Evolutionary conservation across 2,888 invertebrate genomes (phyloP).

Genomic region (Pollenia amentaria): DNA sequence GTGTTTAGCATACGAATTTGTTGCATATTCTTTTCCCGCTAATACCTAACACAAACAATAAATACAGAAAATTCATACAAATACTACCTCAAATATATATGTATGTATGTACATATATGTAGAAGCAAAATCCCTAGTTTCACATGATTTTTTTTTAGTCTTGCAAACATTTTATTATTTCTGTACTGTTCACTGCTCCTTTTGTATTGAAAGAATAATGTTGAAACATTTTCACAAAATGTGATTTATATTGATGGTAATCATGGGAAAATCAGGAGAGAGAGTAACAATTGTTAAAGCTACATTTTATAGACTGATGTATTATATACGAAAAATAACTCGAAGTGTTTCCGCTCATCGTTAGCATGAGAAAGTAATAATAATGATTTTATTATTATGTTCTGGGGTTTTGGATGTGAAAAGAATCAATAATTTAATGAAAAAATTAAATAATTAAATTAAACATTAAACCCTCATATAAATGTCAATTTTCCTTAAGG

Average conservation of each 20-base stretch:
- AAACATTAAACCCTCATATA: slow-evolving; percentile 50
- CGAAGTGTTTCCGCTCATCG: background rate
- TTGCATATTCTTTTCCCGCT: slow-evolving; percentile 43
- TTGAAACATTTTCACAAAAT: slow-evolving; percentile 78
- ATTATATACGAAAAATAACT: slow-evolving; percentile 1
- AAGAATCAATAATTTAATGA: background rate
- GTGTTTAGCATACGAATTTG: slow-evolving; percentile 62
- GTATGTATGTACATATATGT: background rate
- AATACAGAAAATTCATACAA: background rate
- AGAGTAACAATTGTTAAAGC: slow-evolving; percentile 58
- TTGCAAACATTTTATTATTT: slow-evolving; percentile 12
- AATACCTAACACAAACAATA: background rate
- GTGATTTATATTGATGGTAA: slow-evolving; percentile 83
- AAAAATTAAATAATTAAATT: background rate
- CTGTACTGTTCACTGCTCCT: background rate
- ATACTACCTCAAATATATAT: background rate
- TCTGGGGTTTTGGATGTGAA: background rate
- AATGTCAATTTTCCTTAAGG: slow-evolving; percentile 45
- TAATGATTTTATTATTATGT: slow-evolving; percentile 28
- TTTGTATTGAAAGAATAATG: slow-evolving; percentile 55
- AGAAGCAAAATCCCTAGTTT: slow-evolving; percentile 40
- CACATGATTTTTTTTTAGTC: slow-evolving; percentile 44
- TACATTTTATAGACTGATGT: slow-evolving; percentile 44
- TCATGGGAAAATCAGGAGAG: slow-evolving; percentile 76
- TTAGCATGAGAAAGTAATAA: background rate